A percentile compares a stretch with the other conserved stretches of the same genome.
phyloP scores from a whole-genome alignment of 2,888 invertebrate species.

The Drosophila peninsularis region DNA sequence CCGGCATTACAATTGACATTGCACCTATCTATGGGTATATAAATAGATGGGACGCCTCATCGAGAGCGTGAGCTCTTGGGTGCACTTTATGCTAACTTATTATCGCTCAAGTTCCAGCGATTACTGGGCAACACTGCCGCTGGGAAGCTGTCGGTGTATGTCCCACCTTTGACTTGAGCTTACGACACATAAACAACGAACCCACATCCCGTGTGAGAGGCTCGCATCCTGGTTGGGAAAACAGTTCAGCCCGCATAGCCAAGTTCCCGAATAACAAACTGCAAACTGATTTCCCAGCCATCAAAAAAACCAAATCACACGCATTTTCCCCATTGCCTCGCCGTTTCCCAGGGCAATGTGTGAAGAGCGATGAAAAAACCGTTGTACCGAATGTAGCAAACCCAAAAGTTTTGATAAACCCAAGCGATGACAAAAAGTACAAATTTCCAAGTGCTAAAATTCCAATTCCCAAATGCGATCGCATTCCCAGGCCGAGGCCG shows the following conservation, averaged over 20 bases:
- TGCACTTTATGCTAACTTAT: conserved; percentile 63
- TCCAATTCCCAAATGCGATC: conserved; percentile 51
- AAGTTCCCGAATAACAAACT: conserved; percentile 32
- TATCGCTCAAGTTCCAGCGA: conserved; percentile 29
- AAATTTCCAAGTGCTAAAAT: conserved; percentile 70
- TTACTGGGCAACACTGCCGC: conserved; percentile 3
- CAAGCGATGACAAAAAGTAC: conserved; percentile 64
- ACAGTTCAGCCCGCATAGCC: conserved; percentile 62
- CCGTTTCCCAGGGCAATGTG: conserved; percentile 58
- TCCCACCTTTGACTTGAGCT: conserved; percentile 29
- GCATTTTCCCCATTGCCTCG: conserved; percentile 40
- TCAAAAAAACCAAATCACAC: conserved; percentile 59
- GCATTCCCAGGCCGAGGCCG: conserved; percentile 22
- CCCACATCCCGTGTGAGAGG: conserved; percentile 26
- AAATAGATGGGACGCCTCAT: conserved; percentile 46
- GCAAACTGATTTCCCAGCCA: conserved; percentile 58
- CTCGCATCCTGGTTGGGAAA: conserved; percentile 39
- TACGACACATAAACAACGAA: conserved; percentile 28
- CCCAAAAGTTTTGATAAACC: conserved; percentile 78
- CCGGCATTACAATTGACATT: conserved; percentile 65
- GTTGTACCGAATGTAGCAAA: conserved; percentile 51
- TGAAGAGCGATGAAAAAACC: conserved; percentile 52
- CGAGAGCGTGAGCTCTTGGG: conserved; percentile 51
- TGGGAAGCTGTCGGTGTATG: neutral
- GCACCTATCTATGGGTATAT: conserved; percentile 46